These are phyloP conservation scores for Trichogramma pretiosum DNA, from an alignment of 1,140 invertebrate species.

Conservation along the genomic window DNA sequence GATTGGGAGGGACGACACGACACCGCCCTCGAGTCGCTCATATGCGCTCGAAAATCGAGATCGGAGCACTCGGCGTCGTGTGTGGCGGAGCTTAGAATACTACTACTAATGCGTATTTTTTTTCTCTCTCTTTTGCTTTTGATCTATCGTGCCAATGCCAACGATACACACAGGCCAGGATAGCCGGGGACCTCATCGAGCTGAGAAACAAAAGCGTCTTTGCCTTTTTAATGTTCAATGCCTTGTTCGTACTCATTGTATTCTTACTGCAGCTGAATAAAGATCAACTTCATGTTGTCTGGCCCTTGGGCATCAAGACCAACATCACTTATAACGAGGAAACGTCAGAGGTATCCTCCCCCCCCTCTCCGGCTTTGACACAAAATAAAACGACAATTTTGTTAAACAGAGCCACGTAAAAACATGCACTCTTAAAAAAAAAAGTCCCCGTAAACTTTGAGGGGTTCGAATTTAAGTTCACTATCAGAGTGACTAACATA, in stretches of 20 bases:
- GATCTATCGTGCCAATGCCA: neutral
- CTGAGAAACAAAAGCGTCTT: constrained; percentile 94
- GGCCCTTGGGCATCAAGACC: constrained; percentile 87
- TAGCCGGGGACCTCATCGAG: constrained; percentile 80
- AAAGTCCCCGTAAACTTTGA: constrained; percentile 3
- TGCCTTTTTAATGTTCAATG: constrained; percentile 98
- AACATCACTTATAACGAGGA: constrained; percentile 90
- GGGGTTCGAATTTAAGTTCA: no score
- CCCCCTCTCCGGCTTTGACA: no score
- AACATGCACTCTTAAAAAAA: neutral
- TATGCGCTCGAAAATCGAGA: no score
- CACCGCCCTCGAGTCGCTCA: no score
- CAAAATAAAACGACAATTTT: no score
- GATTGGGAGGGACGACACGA: no score
- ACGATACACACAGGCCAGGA: constrained; percentile 62
- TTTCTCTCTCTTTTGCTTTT: constrained; percentile 18
- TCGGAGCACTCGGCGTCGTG: constrained; percentile 21
- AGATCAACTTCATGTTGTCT: constrained; percentile 89
- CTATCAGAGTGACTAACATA: constrained; percentile 21
- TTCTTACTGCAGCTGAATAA: constrained; percentile 97
- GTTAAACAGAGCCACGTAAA: neutral
- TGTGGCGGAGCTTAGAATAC: constrained; percentile 22
- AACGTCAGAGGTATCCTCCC: constrained; percentile 71
- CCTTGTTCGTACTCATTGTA: constrained; percentile 96
- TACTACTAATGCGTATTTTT: constrained; percentile 21